Evolutionary conservation across 2,113 vertebrate genomes (phyloP), one percentile per base, ranked within the genome.

Genomic region (Eulacestoma nigropectus): DNA sequence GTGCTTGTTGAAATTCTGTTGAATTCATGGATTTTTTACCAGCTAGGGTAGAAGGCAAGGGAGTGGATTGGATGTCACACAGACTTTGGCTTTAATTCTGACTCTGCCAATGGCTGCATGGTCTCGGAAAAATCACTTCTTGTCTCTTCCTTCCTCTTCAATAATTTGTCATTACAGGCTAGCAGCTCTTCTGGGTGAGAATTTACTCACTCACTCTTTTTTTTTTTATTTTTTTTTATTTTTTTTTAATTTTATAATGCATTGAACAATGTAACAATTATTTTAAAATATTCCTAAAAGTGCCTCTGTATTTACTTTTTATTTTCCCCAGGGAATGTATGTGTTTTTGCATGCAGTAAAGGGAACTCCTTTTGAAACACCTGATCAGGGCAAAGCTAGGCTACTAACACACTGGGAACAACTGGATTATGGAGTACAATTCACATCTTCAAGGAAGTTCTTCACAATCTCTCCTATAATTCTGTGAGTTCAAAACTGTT

Each of bases 341-440:
- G 99, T 99, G 47, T 99, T 99, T 96, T 98, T 99, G 98, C 99
- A 99, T 91, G 99, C 99, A 62, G 99, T 99, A 52, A 99, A 99
- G 95, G 99, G 99, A 64, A 99, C 99, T 32, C 99, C 99, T 18
- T 99, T 99, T 94, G 99, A 99, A 98, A 99, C 99, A 41, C 99
- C 99, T 8, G 99, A 99, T 96, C 99, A 99, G 95, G 99, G 99
- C 68, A 99, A 99, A 97, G 99, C 99, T 80, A 98, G 99, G 93
- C 98, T 99, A 20, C 98, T 99, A n/a, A 99, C 99, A 65, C 99
- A 99, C 47, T 99, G 99, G 99, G 99, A 99, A 84, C 99, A 99
- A 86, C 98, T 99, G 26, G 99, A 99, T 96, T 99, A 99, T 72
- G 99, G 99, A 64, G 99, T 99, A 56, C 99, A 99, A 89, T 99